Evolutionary conservation across 2,797 vertebrate genomes (phyloP).

Genomic region (Cuculus canorus): DNA sequence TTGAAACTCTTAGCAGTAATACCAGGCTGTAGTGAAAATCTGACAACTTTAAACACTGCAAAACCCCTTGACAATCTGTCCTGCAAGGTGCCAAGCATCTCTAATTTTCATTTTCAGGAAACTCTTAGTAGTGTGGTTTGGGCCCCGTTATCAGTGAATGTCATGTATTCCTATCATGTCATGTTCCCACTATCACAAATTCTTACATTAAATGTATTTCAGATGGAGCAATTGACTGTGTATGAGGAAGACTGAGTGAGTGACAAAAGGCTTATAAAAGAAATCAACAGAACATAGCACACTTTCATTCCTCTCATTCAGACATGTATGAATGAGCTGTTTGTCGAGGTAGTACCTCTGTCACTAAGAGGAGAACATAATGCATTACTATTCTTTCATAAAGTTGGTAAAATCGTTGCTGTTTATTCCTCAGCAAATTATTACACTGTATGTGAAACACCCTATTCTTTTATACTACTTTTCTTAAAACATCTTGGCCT

Average conservation of each 20-base stretch:
- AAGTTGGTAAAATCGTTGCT: neutral
- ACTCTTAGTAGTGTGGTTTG: neutral
- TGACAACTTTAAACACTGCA: neutral
- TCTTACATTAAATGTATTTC: neutral
- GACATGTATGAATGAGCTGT: neutral
- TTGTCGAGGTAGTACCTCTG: slow-evolving; percentile 25
- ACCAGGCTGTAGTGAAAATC: neutral
- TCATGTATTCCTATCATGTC: neutral
- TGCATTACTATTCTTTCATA: neutral
- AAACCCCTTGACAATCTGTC: neutral
- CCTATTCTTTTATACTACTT: neutral
- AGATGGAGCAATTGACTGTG: neutral
- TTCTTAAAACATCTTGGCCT: neutral
- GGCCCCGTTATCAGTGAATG: rapidly evolving
- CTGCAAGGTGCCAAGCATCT: neutral
- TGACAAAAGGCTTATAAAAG: slow-evolving; percentile 1
- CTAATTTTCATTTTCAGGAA: neutral
- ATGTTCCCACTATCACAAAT: neutral
- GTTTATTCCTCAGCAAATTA: slow-evolving; percentile 22
- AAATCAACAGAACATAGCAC: neutral
- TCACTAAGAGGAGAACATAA: neutral
- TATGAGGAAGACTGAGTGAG: neutral
- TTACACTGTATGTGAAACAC: neutral
- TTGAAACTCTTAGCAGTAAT: neutral
- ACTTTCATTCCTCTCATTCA: neutral